Evolutionary conservation across 2,888 invertebrate species (phyloP).

Genomic region (Liopterus haemorrhoidalis): DNA sequence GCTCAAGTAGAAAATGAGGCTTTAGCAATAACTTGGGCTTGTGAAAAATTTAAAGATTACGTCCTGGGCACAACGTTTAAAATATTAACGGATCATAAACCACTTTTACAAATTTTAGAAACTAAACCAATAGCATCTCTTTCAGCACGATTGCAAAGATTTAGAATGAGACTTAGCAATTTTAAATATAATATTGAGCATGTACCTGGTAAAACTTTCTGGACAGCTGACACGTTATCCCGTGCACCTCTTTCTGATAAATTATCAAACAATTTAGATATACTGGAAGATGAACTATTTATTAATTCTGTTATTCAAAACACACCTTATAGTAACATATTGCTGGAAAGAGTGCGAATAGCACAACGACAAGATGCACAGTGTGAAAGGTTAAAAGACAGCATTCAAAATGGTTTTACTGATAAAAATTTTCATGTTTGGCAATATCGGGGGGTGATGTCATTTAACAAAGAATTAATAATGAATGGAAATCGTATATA

Average conservation of each 20-base stretch:
- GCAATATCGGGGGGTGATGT: too few species aligned
- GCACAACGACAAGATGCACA: too few species aligned
- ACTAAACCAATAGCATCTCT: constrained; percentile 15
- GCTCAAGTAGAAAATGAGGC: constrained; percentile 24
- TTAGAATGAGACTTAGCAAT: constrained; percentile 21
- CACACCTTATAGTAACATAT: too few species aligned
- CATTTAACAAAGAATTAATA: too few species aligned
- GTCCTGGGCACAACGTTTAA: constrained; percentile 27
- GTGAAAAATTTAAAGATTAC: constrained; percentile 16
- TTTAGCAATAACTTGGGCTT: constrained; percentile 18
- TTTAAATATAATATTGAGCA: constrained; percentile 18
- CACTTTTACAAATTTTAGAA: constrained; percentile 18
- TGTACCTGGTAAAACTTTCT: constrained; percentile 35
- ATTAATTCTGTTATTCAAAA: too few species aligned
- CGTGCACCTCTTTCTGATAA: constrained; percentile 17
- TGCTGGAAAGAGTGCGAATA: too few species aligned
- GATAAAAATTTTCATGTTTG: too few species aligned
- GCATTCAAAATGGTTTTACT: too few species aligned
- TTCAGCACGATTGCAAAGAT: constrained; percentile 16
- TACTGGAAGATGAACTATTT: too few species aligned
- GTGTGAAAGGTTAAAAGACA: too few species aligned
- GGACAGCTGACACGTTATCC: constrained; percentile 25
- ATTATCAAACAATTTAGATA: too few species aligned
- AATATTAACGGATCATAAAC: constrained; percentile 15
- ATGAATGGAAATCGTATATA: too few species aligned